Evolutionary conservation across 2,797 vertebrate species (phyloP).

Genomic region (Eupleurogrammus muticus): DNA sequence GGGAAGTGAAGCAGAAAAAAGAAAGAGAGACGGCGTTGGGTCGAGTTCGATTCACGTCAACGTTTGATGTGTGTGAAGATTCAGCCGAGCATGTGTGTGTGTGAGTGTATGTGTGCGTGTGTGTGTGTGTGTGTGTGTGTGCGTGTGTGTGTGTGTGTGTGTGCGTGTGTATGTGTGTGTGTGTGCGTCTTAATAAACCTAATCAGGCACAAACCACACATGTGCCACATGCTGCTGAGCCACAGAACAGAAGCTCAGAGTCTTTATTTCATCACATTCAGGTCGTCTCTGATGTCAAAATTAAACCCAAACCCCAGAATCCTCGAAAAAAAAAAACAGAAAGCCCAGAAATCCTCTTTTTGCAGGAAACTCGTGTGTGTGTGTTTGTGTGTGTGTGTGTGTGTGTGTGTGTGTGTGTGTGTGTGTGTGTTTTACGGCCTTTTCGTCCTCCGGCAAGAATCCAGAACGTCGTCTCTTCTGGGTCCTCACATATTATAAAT

Average conservation of each 20-base stretch:
- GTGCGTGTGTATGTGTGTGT: slow-evolving; percentile 5
- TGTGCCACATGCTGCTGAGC: slow-evolving; percentile 41
- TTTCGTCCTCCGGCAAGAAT: neutral
- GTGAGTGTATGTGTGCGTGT: neutral
- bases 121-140: slow-evolving; percentile 10
- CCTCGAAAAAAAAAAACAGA: too few relatives aligned
- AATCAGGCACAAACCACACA: slow-evolving; percentile 48
- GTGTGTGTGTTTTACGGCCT: neutral
- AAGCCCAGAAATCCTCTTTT: too few relatives aligned
- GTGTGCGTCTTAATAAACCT: slow-evolving; percentile 16
- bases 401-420: too few relatives aligned
- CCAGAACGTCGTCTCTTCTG: too few relatives aligned
- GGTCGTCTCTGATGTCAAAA: neutral
- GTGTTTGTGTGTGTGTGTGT: neutral
- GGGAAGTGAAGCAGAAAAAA: slow-evolving; percentile 50
- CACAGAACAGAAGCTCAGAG: slow-evolving; percentile 1
- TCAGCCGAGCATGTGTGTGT: slow-evolving; percentile 37
- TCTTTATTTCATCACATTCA: neutral
- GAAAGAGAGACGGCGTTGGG: slow-evolving; percentile 13
- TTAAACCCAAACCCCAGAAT: neutral
- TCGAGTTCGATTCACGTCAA: slow-evolving; percentile 61
- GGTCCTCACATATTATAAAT: neutral
- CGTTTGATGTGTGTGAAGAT: slow-evolving; percentile 63
- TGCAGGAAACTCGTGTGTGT: too few relatives aligned
- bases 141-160: too few relatives aligned